phyloP scores from a whole-genome alignment of 1,140 invertebrate species.

The Hetaerina americana region DNA sequence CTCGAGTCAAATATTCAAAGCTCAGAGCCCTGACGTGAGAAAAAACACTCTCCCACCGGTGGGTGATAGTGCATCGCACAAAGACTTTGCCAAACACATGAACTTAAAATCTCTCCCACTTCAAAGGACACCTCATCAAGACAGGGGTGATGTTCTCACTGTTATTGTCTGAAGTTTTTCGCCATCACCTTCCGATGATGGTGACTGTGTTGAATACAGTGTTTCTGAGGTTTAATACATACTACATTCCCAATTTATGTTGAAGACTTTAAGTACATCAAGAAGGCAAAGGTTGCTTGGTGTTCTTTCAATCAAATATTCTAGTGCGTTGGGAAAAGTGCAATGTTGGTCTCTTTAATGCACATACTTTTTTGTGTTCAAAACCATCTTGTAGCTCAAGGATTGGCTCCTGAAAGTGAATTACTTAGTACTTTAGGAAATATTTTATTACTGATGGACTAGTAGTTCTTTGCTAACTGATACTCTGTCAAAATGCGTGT shows the following conservation, averaged over 20 bases:
- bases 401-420: too few species aligned
- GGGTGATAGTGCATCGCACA: conserved; percentile 49
- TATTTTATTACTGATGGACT: not conserved
- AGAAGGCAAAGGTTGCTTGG: not conserved
- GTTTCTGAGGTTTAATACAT: not conserved
- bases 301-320: not conserved
- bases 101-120: conserved; percentile 35
- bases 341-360: not conserved
- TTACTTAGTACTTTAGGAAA: not conserved
- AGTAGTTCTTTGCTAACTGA: not conserved
- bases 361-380: not conserved
- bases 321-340: not conserved
- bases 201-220: not conserved
- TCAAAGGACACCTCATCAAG: conserved; percentile 19
- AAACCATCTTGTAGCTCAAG: not conserved
- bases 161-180: conserved; percentile 16
- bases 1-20: conserved; percentile 47
- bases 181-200: conserved; percentile 2
- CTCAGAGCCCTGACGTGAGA: conserved; percentile 58
- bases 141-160: conserved; percentile 18
- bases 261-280: not conserved
- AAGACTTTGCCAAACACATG: conserved; percentile 59
- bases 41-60: conserved; percentile 62
- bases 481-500: not conserved
- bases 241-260: not conserved